A percentile compares a stretch with the other conserved stretches of the same genome.
Conservation (phyloP, 1,140 invertebrate species). For the Sitodiplosis mosellana region DNA sequence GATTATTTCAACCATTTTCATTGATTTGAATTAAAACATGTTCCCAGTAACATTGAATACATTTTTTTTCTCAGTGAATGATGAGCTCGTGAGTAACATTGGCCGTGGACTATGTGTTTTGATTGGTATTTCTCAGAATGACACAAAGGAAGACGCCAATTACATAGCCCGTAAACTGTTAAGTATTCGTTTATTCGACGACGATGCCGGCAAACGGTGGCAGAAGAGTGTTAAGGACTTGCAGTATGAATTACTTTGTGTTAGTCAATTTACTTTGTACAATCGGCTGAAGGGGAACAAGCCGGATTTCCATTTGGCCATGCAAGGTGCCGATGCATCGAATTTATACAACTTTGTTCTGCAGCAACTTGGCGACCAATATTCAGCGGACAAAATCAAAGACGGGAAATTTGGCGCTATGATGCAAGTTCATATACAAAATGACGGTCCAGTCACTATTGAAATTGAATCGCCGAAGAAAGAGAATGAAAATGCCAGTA, state of each 20-base stretch:
- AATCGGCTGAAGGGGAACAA: slow-evolving; percentile 77
- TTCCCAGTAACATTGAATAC: too few species aligned
- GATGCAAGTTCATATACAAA: slow-evolving; percentile 78
- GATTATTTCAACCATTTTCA: too few species aligned
- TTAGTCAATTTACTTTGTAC: slow-evolving; percentile 79
- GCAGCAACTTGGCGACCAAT: slow-evolving; percentile 39
- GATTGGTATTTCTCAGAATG: slow-evolving; percentile 62
- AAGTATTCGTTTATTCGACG: slow-evolving; percentile 69
- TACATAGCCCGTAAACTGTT: slow-evolving; percentile 74
- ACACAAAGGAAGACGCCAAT: slow-evolving; percentile 62
- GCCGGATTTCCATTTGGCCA: slow-evolving; percentile 77
- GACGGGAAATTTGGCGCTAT: slow-evolving; percentile 81
- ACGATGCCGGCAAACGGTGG: slow-evolving; percentile 60
- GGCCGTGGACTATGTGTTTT: slow-evolving; percentile 70
- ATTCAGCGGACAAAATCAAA: slow-evolving; percentile 61
- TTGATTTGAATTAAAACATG: too few species aligned
- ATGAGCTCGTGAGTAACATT: slow-evolving; percentile 61
- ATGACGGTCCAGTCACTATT: slow-evolving; percentile 86
- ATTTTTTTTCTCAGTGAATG: too few species aligned
- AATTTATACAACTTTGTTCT: slow-evolving; percentile 65
- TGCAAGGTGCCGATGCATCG: slow-evolving; percentile 57
- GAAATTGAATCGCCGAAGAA: slow-evolving; percentile 54
- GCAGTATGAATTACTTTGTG: slow-evolving; percentile 47
- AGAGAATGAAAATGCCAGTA: too few species aligned
- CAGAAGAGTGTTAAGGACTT: slow-evolving; percentile 59